Conservation (phyloP, 2,888 invertebrate genomes). For the Mythimna impura region DNA sequence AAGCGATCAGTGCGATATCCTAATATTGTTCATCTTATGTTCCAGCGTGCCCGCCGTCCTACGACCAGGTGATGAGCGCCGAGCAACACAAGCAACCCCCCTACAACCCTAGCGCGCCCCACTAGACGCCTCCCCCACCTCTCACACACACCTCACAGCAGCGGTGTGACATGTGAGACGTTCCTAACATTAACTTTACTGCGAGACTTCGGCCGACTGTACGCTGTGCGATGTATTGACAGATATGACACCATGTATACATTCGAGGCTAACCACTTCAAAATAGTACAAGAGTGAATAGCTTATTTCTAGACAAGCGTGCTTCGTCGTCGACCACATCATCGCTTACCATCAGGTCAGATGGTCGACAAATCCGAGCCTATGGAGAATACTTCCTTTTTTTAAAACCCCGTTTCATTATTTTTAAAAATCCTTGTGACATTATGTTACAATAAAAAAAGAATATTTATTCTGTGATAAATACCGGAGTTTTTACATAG, state of each 20-base stretch:
- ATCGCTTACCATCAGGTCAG: too few relatives aligned
- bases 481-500: not conserved
- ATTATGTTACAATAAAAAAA: not conserved
- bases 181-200: not conserved
- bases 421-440: not conserved
- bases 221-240: too few relatives aligned
- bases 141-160: not conserved
- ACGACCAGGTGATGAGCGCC: conserved; percentile 78
- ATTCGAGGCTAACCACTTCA: not conserved
- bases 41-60: conserved; percentile 81
- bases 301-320: too few relatives aligned
- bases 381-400: too few relatives aligned
- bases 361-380: too few relatives aligned
- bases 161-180: not conserved
- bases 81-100: conserved; percentile 72
- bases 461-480: not conserved
- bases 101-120: conserved; percentile 73
- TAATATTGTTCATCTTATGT: conserved; percentile 12
- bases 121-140: conserved; percentile 36
- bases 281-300: not conserved
- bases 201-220: not conserved
- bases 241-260: not conserved
- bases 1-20: not conserved
- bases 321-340: too few relatives aligned
- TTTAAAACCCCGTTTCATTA: too few relatives aligned